phyloP scores from a whole-genome alignment of 2,797 vertebrate genomes.

The Melanotaenia pygmaea region DNA sequence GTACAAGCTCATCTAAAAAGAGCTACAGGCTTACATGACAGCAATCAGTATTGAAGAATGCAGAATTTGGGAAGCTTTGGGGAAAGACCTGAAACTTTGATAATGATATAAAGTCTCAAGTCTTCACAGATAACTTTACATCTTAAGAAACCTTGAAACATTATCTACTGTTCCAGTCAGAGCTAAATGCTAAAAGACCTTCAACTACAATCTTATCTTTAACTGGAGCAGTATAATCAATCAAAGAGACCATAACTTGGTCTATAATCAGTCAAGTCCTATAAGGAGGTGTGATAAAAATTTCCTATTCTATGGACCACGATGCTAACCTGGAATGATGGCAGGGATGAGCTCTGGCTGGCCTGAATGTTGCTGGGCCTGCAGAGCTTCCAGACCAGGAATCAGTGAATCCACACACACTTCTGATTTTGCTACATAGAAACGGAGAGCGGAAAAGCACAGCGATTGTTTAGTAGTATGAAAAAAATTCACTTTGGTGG shows the following conservation, averaged over 20 bases:
- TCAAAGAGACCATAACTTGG: neutral
- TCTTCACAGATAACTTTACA: neutral
- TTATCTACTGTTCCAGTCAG: conserved; percentile 1
- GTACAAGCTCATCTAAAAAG: neutral
- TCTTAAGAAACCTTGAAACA: neutral
- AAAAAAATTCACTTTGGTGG: neutral
- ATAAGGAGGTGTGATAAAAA: neutral
- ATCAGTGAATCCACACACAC: conserved; percentile 91
- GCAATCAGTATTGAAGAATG: neutral
- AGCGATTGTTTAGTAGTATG: conserved; percentile 7
- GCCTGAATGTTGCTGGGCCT: conserved; percentile 83
- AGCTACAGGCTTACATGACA: neutral
- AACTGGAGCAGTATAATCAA: neutral
- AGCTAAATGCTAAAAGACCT: conserved; percentile 10
- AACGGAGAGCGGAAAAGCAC: conserved; percentile 22
- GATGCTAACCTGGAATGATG: conserved; percentile 89
- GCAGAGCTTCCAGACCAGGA: conserved; percentile 90
- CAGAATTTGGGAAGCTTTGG: neutral
- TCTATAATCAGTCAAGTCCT: conserved; percentile 3
- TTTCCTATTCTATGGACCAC: conserved; percentile 17
- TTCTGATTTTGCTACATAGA: conserved; percentile 79
- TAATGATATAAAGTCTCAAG: neutral
- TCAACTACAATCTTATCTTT: conserved; percentile 4
- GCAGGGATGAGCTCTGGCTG: conserved; percentile 86
- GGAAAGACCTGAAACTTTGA: neutral